These are phyloP conservation scores for Anadara kagoshimensis DNA, from an alignment of 1,140 invertebrate genomes.

Conservation along the genomic window DNA sequence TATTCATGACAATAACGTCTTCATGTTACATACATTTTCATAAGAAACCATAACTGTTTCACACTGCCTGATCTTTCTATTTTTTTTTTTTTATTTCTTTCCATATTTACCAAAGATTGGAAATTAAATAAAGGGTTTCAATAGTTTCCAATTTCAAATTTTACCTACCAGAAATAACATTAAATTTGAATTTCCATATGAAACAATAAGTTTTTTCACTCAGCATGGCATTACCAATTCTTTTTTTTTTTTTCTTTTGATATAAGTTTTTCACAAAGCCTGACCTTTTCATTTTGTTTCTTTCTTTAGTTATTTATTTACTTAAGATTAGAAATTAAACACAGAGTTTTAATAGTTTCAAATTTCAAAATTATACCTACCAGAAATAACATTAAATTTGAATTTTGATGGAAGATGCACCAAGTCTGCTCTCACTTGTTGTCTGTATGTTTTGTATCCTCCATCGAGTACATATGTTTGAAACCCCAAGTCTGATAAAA, in stretches of 20 bases:
- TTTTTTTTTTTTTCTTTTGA: neutral
- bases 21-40: no score
- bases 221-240: neutral
- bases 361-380: constrained; percentile 21
- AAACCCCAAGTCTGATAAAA: constrained; percentile 49
- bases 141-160: neutral
- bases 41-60: neutral
- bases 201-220: no score
- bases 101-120: neutral
- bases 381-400: constrained; percentile 44
- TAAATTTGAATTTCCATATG: constrained; percentile 42
- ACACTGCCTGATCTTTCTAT: neutral
- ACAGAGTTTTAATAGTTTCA: neutral
- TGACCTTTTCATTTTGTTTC: neutral
- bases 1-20: no score
- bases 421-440: constrained; percentile 32
- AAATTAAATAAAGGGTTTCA: neutral
- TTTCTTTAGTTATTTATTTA: neutral
- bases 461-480: constrained; percentile 36
- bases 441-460: constrained; percentile 48
- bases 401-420: constrained; percentile 34
- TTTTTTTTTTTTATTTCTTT: neutral
- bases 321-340: neutral
- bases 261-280: neutral
- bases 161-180: constrained; percentile 46